Evolutionary conservation across 35 echinoderm and acorn worm genomes (phyloP).

Genomic region (Anneissia japonica): DNA sequence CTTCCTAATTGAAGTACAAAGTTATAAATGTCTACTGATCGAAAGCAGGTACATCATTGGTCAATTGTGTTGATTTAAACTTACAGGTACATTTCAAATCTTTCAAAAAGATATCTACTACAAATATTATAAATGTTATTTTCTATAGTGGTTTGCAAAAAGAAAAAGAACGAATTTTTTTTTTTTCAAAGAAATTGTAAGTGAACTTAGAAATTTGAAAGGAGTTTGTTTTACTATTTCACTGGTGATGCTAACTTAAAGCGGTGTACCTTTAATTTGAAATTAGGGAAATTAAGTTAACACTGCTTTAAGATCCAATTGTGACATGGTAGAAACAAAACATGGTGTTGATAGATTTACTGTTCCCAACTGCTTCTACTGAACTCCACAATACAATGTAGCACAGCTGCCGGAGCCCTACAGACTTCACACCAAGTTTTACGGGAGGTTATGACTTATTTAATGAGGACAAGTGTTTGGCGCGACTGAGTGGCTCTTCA

Average conservation of each 20-base stretch:
- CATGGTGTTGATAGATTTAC: neutral
- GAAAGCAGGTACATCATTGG: neutral
- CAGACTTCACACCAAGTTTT: neutral
- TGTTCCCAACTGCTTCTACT: neutral
- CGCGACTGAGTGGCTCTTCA: neutral
- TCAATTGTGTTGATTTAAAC: neutral
- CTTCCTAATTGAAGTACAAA: neutral
- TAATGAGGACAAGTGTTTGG: neutral
- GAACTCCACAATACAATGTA: neutral
- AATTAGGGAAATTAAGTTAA: neutral
- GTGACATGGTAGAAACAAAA: neutral
- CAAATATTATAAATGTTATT: no score
- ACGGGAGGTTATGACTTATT: neutral
- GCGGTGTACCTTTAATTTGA: neutral
- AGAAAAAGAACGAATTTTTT: no score
- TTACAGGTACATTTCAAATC: neutral
- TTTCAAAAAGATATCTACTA: no score
- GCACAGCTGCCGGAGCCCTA: neutral
- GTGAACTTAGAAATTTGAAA: no score
- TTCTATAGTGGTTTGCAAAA: no score
- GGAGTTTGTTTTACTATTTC: no score
- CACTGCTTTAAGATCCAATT: neutral
- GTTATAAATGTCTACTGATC: neutral
- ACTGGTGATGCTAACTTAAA: no score
- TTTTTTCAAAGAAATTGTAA: no score